phyloP scores from a whole-genome alignment of 1,140 invertebrate species.

The Drosophila oshimai region DNA sequence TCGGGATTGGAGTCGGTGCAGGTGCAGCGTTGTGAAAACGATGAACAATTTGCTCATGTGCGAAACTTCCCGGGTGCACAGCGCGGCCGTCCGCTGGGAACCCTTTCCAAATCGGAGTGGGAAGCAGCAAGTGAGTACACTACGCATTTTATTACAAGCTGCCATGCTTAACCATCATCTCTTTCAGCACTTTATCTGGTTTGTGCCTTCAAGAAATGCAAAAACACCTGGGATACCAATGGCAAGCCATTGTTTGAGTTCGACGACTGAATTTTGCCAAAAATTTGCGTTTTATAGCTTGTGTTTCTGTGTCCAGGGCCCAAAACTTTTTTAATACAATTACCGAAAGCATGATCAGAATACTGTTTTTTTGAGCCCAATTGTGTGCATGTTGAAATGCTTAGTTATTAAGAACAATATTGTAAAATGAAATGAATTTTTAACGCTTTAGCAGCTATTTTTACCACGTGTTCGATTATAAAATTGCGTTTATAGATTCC shows the following conservation, averaged over 20 bases:
- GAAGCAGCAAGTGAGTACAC: constrained; percentile 91
- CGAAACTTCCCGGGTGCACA: constrained; percentile 79
- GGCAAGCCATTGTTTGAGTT: constrained; percentile 85
- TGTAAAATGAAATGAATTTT: neutral
- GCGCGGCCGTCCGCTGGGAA: constrained; percentile 86
- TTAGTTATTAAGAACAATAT: neutral
- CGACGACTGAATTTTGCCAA: constrained; percentile 53
- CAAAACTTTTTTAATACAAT: constrained; percentile 3
- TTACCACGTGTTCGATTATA: neutral
- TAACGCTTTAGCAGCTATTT: neutral
- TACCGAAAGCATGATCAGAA: constrained; percentile 37
- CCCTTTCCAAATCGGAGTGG: constrained; percentile 95
- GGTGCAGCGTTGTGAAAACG: constrained; percentile 83
- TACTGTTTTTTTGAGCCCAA: constrained; percentile 4
- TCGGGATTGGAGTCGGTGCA: constrained; percentile 89
- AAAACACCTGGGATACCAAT: constrained; percentile 86
- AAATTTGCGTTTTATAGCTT: neutral
- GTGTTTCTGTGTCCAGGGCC: neutral
- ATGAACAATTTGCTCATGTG: constrained; percentile 90
- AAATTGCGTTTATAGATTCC: constrained; percentile 1
- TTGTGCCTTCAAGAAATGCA: constrained; percentile 93
- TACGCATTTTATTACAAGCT: fast-evolving
- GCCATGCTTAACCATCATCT: neutral
- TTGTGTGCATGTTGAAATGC: constrained; percentile 1
- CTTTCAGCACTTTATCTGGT: constrained; percentile 92